Evolutionary conservation across 2,797 vertebrate species (phyloP), one percentile per base, ranked within the genome.

Genomic region (Falco concolor): DNA sequence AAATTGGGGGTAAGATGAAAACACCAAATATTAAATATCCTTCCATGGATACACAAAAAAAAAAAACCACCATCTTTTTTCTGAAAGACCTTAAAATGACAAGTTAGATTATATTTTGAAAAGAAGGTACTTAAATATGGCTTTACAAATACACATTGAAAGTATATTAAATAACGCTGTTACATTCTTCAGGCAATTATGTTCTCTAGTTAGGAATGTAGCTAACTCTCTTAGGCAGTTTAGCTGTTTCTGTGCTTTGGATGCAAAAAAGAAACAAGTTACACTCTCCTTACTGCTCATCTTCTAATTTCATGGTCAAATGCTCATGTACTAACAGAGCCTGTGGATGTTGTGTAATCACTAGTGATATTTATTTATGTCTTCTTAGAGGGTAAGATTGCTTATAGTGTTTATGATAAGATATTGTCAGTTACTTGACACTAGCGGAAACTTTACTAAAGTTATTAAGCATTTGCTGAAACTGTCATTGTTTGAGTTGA

Each of bases 1-100:
- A 92, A 95, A 96, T 76, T 80, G 30, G 79, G 78, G 81, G 27
- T 82, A 89, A 87, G 88, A 78, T 89, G 90, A 92, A 95, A 96
- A 90, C 83, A 89, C 64, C 78, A 95, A 93, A 90, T 95, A 94
- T 90, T 95, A 64, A 87, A 79, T 84, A 73, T 27, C 42, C 45
- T 68, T 92, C 75, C 22, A 15, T n/a, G 18, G 68, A 36, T 76
- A 70, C 1, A 3, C 23, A 6, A 52, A 68, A 65, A 75, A 81
- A 28, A 9, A 81, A 28, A 9, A 27, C 6, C 9, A 32, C n/a
- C 61, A 49, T 32, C 47, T 28, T 56, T 89, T 53, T 59, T 56
- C 50, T 68, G 56, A 60, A 82, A 77, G 60, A 74, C 32, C 36
- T 59, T 74, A 16, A 89, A 57, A 50, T 60, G 44, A 40, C 40